A percentile compares a stretch with the other conserved stretches of the same genome.
These are phyloP conservation scores for Heliocidaris tuberculata DNA, from an alignment of 35 echinoderm and acorn worm species.

Conservation along the genomic window DNA sequence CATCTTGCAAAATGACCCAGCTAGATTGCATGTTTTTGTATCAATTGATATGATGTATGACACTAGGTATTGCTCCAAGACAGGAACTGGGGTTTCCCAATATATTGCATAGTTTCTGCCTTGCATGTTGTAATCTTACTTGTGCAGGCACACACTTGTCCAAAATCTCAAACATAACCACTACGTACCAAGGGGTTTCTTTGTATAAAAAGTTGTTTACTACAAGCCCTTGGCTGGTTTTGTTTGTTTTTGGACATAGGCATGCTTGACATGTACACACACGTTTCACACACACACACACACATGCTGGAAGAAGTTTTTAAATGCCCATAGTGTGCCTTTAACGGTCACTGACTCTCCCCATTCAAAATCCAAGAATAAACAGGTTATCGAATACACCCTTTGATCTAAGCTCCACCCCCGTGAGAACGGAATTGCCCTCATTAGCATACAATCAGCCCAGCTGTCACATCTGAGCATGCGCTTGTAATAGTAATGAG, in stretches of 20 bases:
- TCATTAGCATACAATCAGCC: constrained; percentile 40
- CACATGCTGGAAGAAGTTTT: not conserved
- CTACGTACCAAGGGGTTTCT: not conserved
- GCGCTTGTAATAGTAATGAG: not conserved
- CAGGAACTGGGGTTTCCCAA: not conserved
- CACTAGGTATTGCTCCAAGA: not conserved
- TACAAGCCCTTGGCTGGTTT: not conserved
- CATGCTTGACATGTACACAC: not conserved
- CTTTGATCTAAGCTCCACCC: constrained; percentile 23
- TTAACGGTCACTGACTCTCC: constrained; percentile 19
- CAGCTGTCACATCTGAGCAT: constrained; percentile 29
- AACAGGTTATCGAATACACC: constrained; percentile 13
- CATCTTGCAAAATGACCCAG: too few relatives aligned
- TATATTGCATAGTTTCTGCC: not conserved
- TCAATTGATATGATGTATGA: too few relatives aligned
- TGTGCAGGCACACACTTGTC: not conserved
- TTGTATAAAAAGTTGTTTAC: not conserved
- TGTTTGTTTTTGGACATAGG: not conserved
- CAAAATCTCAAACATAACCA: not conserved
- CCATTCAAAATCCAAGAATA: constrained; percentile 29
- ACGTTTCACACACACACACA: not conserved
- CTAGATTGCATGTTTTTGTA: too few relatives aligned
- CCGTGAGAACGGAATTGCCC: not conserved
- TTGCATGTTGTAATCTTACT: not conserved
- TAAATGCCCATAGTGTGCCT: not conserved